Base-by-base conservation (phyloP, 1,140 invertebrate genomes). In the Mesaphorura yosii region DNA sequence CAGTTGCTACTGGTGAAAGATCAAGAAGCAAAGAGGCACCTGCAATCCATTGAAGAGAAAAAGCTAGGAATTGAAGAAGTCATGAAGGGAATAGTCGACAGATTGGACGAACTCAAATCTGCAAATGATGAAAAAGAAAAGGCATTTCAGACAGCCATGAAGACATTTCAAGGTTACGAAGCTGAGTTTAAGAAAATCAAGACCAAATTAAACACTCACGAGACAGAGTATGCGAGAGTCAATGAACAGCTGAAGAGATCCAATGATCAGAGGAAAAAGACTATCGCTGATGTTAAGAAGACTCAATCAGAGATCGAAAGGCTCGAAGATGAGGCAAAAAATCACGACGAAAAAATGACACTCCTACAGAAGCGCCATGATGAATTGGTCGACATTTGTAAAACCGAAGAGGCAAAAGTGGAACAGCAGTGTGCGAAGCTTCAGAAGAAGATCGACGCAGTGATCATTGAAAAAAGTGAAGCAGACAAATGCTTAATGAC, bases 281-380 rank as follows among this genome's bases (percentile, higher is more conserved):
- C 63, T 10, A 58, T 64, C 20, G 64, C 62, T 46, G 66, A 70
- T 40, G 64, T 67, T 48, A 56, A 57, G 12, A 68, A 67, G 46
- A 45, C 66, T 7, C 48, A 64, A 28, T 55, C 65, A 55, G 66
- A 69, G 69, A 63, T 77, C 27, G 70, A 69, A 49, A 73, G 76
- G 48, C 62, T 76, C 15, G 64, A 70, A 40, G 66, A 70, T 61
- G 67, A 82, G 12, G 86, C 87, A 1, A 78, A 80, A 27, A 83
- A 84, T 59, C 83, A 82, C 68, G 68, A 72, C 37, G 75, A 77
- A 50, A 76, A 81, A 52, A 88, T 91, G 42, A 71, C 76, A 51
- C 82, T 88, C 51, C 79, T 82, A 55, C 73, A 81, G 60, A 67
- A 65, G 12, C 68, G 81, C 28, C 69, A 80, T 27, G 71, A 72